These are phyloP conservation scores for Mythimna loreyi DNA, from an alignment of 2,888 invertebrate genomes.

Conservation along the genomic window DNA sequence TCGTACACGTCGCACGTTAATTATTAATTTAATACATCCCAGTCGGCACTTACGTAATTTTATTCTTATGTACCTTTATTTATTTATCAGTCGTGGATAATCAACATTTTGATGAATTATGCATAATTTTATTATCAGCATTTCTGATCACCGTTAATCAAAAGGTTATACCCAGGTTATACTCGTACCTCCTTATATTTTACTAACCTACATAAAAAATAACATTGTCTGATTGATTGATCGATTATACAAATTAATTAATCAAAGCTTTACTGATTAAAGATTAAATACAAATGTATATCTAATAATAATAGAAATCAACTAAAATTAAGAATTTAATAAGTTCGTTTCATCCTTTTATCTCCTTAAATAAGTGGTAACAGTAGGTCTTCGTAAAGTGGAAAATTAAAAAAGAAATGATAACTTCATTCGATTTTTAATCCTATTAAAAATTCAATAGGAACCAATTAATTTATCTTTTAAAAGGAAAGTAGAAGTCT, in stretches of 20 bases:
- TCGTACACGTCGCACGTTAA: constrained; percentile 14
- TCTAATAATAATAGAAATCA: constrained; percentile 7
- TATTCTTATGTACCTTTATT: constrained; percentile 33
- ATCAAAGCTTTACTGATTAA: not conserved
- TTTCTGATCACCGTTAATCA: constrained; percentile 39
- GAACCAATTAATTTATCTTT: constrained; percentile 54
- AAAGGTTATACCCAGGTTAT: constrained; percentile 2
- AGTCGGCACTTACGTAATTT: constrained; percentile 17
- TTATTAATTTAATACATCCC: constrained; percentile 17
- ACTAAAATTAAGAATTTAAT: constrained; percentile 24
- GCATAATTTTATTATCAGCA: constrained; percentile 14
- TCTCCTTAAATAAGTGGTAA: constrained; percentile 8
- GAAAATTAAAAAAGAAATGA: constrained; percentile 35
- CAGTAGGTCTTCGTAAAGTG: constrained; percentile 18
- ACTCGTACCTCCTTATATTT: not conserved
- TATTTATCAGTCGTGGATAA: constrained; percentile 33
- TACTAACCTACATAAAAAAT: not conserved
- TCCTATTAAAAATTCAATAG: constrained; percentile 52
- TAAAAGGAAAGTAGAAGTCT: constrained; percentile 40
- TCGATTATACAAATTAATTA: not conserved
- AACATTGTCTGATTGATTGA: not conserved
- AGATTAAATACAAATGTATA: not conserved
- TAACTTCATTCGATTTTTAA: constrained; percentile 52
- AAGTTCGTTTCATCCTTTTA: constrained; percentile 27
- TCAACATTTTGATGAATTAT: constrained; percentile 37